phyloP scores from a whole-genome alignment of 2,113 vertebrate species.

The Naja naja region DNA sequence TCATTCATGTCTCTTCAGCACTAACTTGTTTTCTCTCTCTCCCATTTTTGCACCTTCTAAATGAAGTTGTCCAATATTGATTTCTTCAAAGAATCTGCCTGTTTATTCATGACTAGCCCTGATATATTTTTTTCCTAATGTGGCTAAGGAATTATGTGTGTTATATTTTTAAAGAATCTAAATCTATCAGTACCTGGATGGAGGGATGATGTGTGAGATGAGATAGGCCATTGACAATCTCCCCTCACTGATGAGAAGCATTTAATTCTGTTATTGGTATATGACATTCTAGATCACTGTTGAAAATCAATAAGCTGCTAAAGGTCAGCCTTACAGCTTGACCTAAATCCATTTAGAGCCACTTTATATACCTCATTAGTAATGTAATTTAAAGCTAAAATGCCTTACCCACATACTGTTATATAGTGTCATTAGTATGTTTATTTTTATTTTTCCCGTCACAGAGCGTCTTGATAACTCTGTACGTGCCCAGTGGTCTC shows the following conservation, averaged over 20 bases:
- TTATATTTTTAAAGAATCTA: not conserved
- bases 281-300: constrained; percentile 59
- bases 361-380: constrained; percentile 60
- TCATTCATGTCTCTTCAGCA: not conserved
- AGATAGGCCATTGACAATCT: constrained; percentile 27
- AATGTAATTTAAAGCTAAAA: constrained; percentile 61
- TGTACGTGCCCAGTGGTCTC: constrained; percentile 45
- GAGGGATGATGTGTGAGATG: constrained; percentile 3
- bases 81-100: not conserved
- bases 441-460: constrained; percentile 55
- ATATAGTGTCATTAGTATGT: constrained; percentile 43
- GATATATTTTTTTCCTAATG: not conserved
- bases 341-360: constrained; percentile 61
- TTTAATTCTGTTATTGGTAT: constrained; percentile 53
- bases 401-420: constrained; percentile 55
- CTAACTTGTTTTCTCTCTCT: not conserved
- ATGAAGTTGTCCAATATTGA: not conserved
- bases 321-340: constrained; percentile 59
- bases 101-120: not conserved
- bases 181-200: not conserved
- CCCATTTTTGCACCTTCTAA: not conserved
- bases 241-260: constrained; percentile 43
- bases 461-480: constrained; percentile 52
- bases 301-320: constrained; percentile 60
- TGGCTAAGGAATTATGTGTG: not conserved